Evolutionary conservation across 1,140 invertebrate genomes (phyloP).

Genomic region (Chironomus tepperi): DNA sequence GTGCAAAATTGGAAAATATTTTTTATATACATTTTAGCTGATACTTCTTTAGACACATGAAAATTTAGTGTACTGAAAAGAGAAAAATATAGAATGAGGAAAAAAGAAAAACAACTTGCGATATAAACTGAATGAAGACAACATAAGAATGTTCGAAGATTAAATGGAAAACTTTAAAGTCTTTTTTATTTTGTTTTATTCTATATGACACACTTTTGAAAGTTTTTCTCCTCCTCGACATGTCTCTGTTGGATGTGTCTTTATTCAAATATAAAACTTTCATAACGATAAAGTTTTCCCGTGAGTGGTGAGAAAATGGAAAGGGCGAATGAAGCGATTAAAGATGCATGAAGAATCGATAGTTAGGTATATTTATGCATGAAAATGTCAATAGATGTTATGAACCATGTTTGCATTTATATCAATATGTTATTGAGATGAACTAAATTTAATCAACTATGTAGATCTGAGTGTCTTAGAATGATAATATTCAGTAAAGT

Average conservation of each 20-base stretch:
- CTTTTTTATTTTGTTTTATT: background rate
- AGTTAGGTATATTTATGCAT: background rate
- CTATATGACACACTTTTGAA: background rate
- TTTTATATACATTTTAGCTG: no score
- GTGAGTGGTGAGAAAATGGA: background rate
- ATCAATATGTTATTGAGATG: no score
- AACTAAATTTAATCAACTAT: no score
- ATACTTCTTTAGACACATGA: background rate
- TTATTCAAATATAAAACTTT: no score
- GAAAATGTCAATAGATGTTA: background rate
- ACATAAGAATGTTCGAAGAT: conserved; percentile 5
- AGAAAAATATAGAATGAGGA: background rate
- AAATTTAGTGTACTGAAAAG: background rate
- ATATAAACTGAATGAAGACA: background rate
- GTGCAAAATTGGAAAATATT: no score
- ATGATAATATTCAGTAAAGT: no score
- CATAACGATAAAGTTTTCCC: background rate
- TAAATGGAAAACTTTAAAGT: background rate
- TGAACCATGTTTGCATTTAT: background rate
- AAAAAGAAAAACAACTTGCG: background rate
- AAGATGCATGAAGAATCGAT: conserved; percentile 4
- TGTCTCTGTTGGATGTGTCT: background rate
- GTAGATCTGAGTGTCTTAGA: no score
- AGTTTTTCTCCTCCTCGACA: background rate
- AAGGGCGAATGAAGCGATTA: background rate